A percentile compares a stretch with the other conserved stretches of the same genome.
phyloP scores from a whole-genome alignment of 2,888 invertebrate species.

The Oligia strigilis region DNA sequence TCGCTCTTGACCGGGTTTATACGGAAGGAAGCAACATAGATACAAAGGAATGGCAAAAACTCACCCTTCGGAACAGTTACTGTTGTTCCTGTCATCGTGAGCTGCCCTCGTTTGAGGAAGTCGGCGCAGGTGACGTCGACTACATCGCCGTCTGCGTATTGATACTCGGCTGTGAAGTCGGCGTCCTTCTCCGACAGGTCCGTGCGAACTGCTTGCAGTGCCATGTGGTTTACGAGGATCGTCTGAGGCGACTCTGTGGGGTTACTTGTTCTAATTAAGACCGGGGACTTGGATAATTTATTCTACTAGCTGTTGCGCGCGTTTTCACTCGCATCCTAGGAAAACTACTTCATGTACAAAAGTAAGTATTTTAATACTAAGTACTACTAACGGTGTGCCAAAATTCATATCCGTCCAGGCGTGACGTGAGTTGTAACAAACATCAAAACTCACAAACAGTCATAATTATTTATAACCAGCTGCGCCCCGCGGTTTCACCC shows the following conservation, averaged over 20 bases:
- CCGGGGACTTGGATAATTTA: background rate
- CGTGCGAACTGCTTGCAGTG: slow-evolving; percentile 6
- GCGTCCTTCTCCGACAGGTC: background rate
- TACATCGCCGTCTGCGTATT: slow-evolving; percentile 17
- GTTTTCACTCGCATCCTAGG: too few relatives aligned
- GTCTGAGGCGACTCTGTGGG: slow-evolving; percentile 21
- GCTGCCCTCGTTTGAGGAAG: rapidly evolving
- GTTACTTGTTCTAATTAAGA: background rate
- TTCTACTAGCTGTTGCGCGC: background rate
- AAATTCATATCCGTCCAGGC: background rate
- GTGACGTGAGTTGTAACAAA: background rate
- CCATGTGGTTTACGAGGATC: slow-evolving; percentile 49
- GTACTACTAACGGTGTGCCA: background rate
- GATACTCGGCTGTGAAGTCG: slow-evolving; percentile 35
- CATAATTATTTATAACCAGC: background rate
- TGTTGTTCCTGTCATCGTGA: slow-evolving; percentile 2
- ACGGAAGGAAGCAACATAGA: background rate
- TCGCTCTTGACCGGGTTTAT: background rate
- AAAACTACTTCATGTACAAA: background rate
- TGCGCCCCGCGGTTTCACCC: too few relatives aligned
- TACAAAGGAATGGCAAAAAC: background rate
- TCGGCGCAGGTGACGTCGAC: slow-evolving; percentile 18
- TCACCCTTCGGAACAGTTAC: slow-evolving; percentile 3
- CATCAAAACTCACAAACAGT: background rate
- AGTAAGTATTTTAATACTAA: background rate